Evolutionary conservation across 2,888 invertebrate genomes (phyloP), one percentile per base, ranked within the genome.

Genomic region (Euzophera pinguis): DNA sequence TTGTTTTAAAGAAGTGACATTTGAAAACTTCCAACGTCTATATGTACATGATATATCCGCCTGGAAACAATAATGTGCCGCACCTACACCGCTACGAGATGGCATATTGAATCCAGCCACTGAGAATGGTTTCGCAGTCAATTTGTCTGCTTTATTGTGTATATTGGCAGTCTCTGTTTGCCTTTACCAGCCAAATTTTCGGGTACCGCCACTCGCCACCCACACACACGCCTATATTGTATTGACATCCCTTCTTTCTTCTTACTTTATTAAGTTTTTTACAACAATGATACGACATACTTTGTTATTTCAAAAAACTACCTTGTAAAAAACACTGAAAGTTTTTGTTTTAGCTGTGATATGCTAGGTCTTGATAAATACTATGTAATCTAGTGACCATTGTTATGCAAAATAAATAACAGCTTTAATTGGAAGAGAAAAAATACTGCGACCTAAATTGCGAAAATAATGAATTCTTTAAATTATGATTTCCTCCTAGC

Each of bases 81-180:
- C 81, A 73, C 81, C 82, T 80, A 71, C 64, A 66, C 56, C 60
- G 57, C 62, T 68, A 63, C 39, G 51, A 56, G 68, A 67, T 70
- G 64, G 61, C 68, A 71, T 79, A 83, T 82, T 81, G 79, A 78
- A 81, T 78, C 70, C 69, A 71, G 69, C 67, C 65, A 68, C 73
- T 64, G 69, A 68, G 63, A 69, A 70, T 69, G 69, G 76, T 80
- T 82, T 83, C 75, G 74, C 81, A 82, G 84, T 79, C 80, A 77
- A 83, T 86, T 85, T 83, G 81, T 78, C 76, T 77, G 79, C 80
- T 82, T 81, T 81, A 85, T 85, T 79, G 81, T 78, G 73, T 81
- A 77, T 79, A 69, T 70, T 73, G 67, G 67, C 60, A 62, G 67
- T 66, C 58, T 67, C 62, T 71, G 66, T 74, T 75, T 72, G 70